These are phyloP conservation scores for Cephus sareptanus DNA, from an alignment of 2,888 invertebrate genomes.

Conservation along the genomic window DNA sequence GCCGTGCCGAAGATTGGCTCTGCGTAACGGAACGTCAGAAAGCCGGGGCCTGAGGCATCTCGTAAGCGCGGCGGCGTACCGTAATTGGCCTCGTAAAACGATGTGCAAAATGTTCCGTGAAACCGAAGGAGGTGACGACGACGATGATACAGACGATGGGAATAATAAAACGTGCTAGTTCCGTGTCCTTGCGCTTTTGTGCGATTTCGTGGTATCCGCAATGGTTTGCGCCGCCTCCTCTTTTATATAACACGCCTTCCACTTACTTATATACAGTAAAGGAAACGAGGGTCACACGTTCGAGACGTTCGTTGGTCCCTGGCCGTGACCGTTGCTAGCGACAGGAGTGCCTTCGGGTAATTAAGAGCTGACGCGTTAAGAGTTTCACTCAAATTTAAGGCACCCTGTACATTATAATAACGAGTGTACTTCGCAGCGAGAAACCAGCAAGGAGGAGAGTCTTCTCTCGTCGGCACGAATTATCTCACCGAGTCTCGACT, in stretches of 20 bases:
- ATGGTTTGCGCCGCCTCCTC: not conserved
- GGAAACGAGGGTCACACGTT: not conserved
- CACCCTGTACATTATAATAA: slow-evolving; percentile 24
- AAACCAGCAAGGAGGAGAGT: slow-evolving; percentile 1
- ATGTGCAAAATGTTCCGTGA: slow-evolving; percentile 38
- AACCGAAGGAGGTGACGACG: slow-evolving; percentile 25
- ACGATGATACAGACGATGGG: not conserved
- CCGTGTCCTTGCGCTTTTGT: not conserved
- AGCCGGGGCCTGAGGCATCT: not conserved
- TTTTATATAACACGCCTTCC: not conserved
- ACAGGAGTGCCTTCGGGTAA: not conserved
- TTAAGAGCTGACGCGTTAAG: slow-evolving; percentile 5
- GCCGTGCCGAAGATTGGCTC: not conserved
- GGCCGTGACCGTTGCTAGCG: slow-evolving; percentile 8
- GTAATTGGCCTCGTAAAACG: slow-evolving; percentile 43
- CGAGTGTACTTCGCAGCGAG: slow-evolving; percentile 16
- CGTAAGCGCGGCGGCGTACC: slow-evolving; percentile 38
- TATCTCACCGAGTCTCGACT: not conserved
- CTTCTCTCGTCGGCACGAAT: slow-evolving; percentile 10
- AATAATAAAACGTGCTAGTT: not conserved
- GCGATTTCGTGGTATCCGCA: not conserved
- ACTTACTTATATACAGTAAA: not conserved
- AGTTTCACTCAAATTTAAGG: slow-evolving; percentile 12
- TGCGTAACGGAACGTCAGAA: not conserved
- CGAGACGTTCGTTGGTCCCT: not conserved